Evolutionary conservation across 2,888 invertebrate species (phyloP), one percentile per base, ranked within the genome.

Genomic region (Lordiphosa andalusiaca): DNA sequence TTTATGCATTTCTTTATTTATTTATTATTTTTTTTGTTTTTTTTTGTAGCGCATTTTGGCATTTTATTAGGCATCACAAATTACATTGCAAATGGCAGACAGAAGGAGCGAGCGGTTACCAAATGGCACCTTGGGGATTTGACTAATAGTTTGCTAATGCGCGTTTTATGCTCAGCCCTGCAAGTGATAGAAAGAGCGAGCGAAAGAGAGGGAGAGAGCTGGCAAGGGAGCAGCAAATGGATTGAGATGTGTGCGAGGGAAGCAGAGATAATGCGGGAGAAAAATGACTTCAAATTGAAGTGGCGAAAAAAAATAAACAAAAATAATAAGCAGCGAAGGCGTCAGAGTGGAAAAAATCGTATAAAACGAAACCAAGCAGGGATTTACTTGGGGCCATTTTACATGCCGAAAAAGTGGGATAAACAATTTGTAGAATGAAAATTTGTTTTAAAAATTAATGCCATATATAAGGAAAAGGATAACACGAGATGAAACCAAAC

Each of bases 81-180:
- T 74, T 69, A 73, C 75, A 69, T 69, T 71, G 69, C 72, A 69
- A 73, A 73, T 71, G 71, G 56, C 72, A 61, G 48, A 55, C 64
- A 42, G 44, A 51, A 44, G 36, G 9, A 16, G n/a, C n/a, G 9
- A 10, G 53, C 71, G 59, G 25, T 6, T 64, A 51, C 71, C 56
- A 66, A 75, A 75, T 67, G 77, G 62, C 67, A 67, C 74, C 73
- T 69, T 65, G 38, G 74, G 77, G 77, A 73, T 57, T 67, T 54
- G 49, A 69, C 62, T 75, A 76, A 76, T 75, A 75, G 74, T 75
- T 75, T 76, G 73, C 77, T 75, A 75, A 75, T 76, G 74, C 74
- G 71, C 69, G 58, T 76, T 76, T 74, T 74, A 76, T 74, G 76
- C 66, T 57, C 75, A 66, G 44, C 4, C 12, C 42, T 23, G 13